These are phyloP conservation scores for Palythoa heliodiscus DNA, from an alignment of 92 coral and sea anemone genomes.

Conservation along the genomic window DNA sequence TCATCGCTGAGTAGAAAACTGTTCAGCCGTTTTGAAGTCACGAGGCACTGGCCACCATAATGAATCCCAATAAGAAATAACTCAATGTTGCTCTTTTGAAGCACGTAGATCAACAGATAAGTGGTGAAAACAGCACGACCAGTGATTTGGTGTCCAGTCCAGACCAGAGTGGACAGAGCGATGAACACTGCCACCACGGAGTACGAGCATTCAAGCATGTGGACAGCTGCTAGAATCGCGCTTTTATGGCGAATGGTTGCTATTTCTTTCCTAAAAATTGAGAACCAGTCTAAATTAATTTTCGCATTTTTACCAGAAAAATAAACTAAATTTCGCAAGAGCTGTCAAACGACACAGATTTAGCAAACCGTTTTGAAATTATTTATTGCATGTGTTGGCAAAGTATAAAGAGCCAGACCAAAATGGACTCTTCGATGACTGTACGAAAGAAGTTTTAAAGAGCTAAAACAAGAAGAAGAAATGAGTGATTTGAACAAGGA, in stretches of 20 bases:
- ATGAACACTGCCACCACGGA: constrained; percentile 46
- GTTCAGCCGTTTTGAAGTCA: constrained; percentile 31
- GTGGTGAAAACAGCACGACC: constrained; percentile 48
- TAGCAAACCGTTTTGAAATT: too few relatives aligned
- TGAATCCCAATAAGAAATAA: constrained; percentile 44
- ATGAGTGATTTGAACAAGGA: too few relatives aligned
- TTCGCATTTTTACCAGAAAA: neutral
- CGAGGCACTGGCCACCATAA: constrained; percentile 44
- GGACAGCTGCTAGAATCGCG: constrained; percentile 43
- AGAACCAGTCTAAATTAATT: neutral
- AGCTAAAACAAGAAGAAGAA: too few relatives aligned
- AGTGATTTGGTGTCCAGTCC: constrained; percentile 41
- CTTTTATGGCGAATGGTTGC: constrained; percentile 40
- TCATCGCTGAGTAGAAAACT: constrained; percentile 33
- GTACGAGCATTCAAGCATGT: constrained; percentile 38
- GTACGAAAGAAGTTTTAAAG: too few relatives aligned
- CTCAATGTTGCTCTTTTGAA: constrained; percentile 43
- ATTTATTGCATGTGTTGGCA: too few relatives aligned
- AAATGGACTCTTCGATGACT: too few relatives aligned
- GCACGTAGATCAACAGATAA: constrained; percentile 35
- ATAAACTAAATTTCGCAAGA: too few relatives aligned
- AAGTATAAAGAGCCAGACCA: too few relatives aligned
- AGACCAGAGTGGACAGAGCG: constrained; percentile 43
- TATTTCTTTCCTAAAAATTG: constrained; percentile 30
- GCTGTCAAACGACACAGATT: too few relatives aligned